A percentile compares a stretch with the other conserved stretches of the same genome.
Evolutionary conservation across 2,797 vertebrate species (phyloP).

Genomic region (Onychomys arenicola): DNA sequence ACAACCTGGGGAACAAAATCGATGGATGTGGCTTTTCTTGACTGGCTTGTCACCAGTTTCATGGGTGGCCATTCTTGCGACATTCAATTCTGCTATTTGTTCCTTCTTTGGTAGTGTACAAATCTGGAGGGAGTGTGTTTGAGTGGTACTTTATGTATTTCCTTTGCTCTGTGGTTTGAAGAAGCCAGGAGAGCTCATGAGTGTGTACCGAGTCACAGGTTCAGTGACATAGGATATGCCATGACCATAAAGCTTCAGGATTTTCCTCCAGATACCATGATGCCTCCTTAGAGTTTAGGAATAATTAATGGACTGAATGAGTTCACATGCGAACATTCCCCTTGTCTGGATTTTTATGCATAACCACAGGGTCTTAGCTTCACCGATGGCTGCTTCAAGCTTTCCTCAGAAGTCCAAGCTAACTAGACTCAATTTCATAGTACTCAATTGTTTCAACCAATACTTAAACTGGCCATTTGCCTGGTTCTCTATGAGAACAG

Average conservation of each 20-base stretch:
- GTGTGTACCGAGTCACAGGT: not conserved
- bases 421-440: not conserved
- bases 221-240: not conserved
- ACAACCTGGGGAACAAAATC: not conserved
- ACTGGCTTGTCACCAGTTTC: not conserved
- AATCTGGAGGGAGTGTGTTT: not conserved
- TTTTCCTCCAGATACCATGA: not conserved
- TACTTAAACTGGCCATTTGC: not conserved
- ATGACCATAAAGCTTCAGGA: not conserved
- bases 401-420: not conserved
- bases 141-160: not conserved
- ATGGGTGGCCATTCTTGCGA: not conserved
- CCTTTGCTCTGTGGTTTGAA: not conserved
- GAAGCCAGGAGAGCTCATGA: not conserved
- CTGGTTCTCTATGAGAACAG: not conserved
- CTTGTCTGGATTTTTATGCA: not conserved
- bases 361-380: not conserved
- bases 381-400: not conserved
- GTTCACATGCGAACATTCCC: rapidly evolving
- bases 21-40: not conserved
- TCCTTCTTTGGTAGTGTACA: not conserved
- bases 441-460: not conserved
- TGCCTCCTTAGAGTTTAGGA: not conserved
- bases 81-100: not conserved
- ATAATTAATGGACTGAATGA: not conserved